Evolutionary conservation across 1,140 invertebrate genomes (phyloP).

Genomic region (Drosophila nigromelanica): DNA sequence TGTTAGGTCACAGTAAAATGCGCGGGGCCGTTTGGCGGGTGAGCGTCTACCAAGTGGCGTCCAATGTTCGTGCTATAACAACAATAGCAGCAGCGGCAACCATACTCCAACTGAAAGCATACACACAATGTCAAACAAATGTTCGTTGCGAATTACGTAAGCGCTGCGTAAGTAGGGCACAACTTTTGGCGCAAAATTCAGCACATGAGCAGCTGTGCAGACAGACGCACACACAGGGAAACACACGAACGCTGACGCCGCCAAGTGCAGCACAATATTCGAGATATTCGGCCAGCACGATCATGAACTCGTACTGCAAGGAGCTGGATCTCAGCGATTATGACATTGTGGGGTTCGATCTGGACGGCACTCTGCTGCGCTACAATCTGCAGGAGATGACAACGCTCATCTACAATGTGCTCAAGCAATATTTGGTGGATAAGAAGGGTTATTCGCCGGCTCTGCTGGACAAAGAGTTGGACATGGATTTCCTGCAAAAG

Average conservation of each 20-base stretch:
- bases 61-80: conserved; percentile 27
- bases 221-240: neutral
- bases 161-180: conserved; percentile 1
- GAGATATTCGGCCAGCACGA: conserved; percentile 75
- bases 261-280: conserved; percentile 43
- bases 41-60: conserved; percentile 19
- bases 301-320: conserved; percentile 69
- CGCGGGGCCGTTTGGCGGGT: conserved; percentile 24
- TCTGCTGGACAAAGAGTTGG: conserved; percentile 84
- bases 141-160: conserved; percentile 60
- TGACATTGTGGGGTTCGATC: conserved; percentile 92
- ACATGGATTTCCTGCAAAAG: conserved; percentile 89
- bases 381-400: conserved; percentile 88
- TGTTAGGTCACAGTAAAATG: conserved; percentile 27
- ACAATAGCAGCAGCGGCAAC: conserved; percentile 30
- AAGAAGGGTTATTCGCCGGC: conserved; percentile 86
- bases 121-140: conserved; percentile 60
- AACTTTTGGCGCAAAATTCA: conserved; percentile 58
- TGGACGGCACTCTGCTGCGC: conserved; percentile 90
- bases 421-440: conserved; percentile 87
- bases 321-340: conserved; percentile 87
- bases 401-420: conserved; percentile 87
- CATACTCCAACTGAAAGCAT: conserved; percentile 12
- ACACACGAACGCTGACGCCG: neutral
- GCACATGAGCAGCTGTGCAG: conserved; percentile 25